phyloP scores from a whole-genome alignment of 1,140 invertebrate species.

The Bombus sibiricus region DNA sequence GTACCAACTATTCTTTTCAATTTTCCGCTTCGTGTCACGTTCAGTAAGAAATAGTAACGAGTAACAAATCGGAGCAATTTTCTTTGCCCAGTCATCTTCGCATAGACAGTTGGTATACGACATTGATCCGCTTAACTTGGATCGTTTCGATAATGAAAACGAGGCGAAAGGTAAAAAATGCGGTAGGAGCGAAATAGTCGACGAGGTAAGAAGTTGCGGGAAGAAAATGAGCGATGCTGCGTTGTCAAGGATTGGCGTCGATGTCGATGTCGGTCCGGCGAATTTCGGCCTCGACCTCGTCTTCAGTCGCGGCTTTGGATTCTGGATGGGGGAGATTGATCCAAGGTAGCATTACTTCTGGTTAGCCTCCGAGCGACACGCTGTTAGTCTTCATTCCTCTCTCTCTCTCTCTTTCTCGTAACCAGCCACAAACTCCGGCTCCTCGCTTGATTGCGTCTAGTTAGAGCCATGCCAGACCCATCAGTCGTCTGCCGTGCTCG shows the following conservation, averaged over 20 bases:
- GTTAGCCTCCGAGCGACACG: slow-evolving; percentile 80
- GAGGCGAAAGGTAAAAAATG: no score
- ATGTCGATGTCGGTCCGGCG: not conserved
- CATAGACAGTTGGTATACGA: no score
- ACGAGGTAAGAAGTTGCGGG: no score
- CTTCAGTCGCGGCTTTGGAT: slow-evolving; percentile 64
- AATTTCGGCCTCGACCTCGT: slow-evolving; percentile 7
- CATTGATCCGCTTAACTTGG: no score
- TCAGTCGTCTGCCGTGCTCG: slow-evolving; percentile 76
- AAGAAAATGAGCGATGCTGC: not conserved
- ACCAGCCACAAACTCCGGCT: slow-evolving; percentile 74
- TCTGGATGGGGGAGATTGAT: slow-evolving; percentile 78
- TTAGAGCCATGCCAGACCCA: slow-evolving; percentile 79
- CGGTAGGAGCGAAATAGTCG: no score
- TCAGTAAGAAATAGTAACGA: no score
- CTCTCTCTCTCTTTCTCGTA: slow-evolving; percentile 64
- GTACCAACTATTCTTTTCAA: not conserved
- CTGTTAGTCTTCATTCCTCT: slow-evolving; percentile 82
- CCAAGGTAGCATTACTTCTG: slow-evolving; percentile 80
- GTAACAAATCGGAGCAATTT: no score
- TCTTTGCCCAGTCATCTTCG: no score
- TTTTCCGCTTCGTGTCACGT: not conserved
- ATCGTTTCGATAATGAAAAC: no score
- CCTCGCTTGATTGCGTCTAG: slow-evolving; percentile 81
- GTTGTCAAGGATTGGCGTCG: not conserved